Evolutionary conservation across 2,888 invertebrate genomes (phyloP).

Genomic region (Limenitis camilla): DNA sequence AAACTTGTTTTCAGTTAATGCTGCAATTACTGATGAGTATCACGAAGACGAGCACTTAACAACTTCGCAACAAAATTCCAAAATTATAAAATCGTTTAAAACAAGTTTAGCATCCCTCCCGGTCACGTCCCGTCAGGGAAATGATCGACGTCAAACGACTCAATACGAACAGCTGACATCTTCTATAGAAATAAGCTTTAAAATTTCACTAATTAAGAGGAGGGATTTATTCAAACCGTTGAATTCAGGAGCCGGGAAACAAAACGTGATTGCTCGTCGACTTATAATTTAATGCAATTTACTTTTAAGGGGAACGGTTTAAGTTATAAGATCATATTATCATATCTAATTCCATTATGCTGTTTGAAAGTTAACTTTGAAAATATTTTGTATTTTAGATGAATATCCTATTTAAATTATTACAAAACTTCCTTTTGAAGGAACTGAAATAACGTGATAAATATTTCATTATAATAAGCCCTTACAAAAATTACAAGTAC

Average conservation of each 20-base stretch:
- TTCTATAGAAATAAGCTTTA: slow-evolving; percentile 54
- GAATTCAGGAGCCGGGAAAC: slow-evolving; percentile 63
- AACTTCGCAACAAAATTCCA: background rate
- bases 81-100: slow-evolving; percentile 4
- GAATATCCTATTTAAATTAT: no score
- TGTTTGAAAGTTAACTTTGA: no score
- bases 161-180: slow-evolving; percentile 45
- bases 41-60: background rate
- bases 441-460: no score
- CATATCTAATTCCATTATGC: no score
- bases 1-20: no score
- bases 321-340: slow-evolving; percentile 28
- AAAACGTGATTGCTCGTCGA: slow-evolving; percentile 72
- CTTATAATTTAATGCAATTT: slow-evolving; percentile 75
- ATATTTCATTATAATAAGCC: no score
- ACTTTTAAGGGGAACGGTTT: slow-evolving; percentile 46
- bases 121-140: slow-evolving; percentile 12
- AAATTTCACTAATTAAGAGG: slow-evolving; percentile 68
- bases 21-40: background rate
- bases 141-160: slow-evolving; percentile 10
- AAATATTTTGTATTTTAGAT: no score
- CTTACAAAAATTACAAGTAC: no score
- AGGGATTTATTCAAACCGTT: slow-evolving; percentile 67
- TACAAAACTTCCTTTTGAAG: no score
- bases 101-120: slow-evolving; percentile 4